Base-by-base conservation (phyloP, 53 echinoderm and acorn worm species). In the Astropecten irregularis region DNA sequence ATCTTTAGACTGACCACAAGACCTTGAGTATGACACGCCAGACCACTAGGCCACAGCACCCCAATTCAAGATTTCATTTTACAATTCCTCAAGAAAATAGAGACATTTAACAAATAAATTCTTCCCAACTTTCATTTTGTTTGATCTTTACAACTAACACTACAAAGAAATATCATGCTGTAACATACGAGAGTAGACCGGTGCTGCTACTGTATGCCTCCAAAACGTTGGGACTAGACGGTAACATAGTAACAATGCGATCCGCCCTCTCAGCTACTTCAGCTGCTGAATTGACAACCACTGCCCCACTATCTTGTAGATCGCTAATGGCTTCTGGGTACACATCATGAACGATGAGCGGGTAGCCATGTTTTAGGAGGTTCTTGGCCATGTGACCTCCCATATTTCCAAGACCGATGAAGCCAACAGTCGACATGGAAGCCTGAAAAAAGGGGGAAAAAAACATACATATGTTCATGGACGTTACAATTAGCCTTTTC, bases 361-460 rank as follows among this genome's bases (percentile, higher is more conserved):
- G 93, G 83, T 86, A 96, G 56, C 96, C 96, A 37, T 89, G 85
- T 40, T 94, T 89, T 18, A 94, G 60, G n/a, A 96, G 87, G 69
- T 96, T 96, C 77, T 89, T 93, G 44, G 96, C 96, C 96, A 96
- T 96, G 87, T 87, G 82, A 40, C 51, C 73, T 1, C 96, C 96
- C 96, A 96, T 96, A 84, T 96, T 96, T 32, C 96, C 96, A 25
- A 96, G 77, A 20, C 96, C 96, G 40, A 95, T 91, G 84, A 95
- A 95, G 0, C 96, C 96, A 27, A 95, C 85, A 6, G 96, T 77
- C 10, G 91, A 42, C 84, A 87, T 88, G 53, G 93, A 93, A 40
- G 93, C 92, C 96, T 96, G 70, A 4, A 26, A 37, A 67, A n/a
- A 38, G 46, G 14, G 20, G 18, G n/a, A 8, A 15, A 63, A 33